phyloP scores from a whole-genome alignment of 2,113 vertebrate genomes.

The Pseudolaguvia tuberculata region DNA sequence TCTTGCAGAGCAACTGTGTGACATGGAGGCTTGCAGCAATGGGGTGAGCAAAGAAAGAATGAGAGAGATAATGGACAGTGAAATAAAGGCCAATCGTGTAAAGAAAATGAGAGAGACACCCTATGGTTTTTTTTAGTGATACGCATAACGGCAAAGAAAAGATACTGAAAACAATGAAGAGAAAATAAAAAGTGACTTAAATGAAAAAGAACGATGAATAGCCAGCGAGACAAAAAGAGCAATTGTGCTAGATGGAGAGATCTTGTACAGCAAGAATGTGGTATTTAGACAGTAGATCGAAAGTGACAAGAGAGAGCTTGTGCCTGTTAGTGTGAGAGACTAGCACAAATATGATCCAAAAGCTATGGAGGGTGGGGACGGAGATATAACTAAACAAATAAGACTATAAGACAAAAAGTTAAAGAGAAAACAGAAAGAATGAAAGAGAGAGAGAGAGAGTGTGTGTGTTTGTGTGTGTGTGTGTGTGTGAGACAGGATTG shows the following conservation, averaged over 20 bases:
- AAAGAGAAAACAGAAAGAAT: neutral
- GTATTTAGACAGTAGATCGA: neutral
- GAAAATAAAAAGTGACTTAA: neutral
- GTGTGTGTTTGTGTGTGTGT: neutral
- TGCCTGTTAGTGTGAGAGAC: neutral
- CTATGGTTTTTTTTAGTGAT: neutral
- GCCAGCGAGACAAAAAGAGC: neutral
- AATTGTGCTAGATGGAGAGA: neutral
- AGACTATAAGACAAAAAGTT: neutral
- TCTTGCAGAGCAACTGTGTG: constrained; percentile 84
- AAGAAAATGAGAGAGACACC: neutral
- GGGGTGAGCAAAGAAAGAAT: constrained; percentile 70
- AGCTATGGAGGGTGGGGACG: neutral
- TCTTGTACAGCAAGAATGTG: neutral
- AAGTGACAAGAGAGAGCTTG: constrained; percentile 1
- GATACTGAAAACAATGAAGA: neutral
- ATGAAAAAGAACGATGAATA: neutral
- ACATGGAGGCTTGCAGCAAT: constrained; percentile 88
- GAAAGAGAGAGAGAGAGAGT: neutral
- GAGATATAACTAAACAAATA: neutral
- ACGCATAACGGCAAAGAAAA: neutral
- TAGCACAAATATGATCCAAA: neutral
- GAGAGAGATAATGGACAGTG: neutral
- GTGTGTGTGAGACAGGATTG: neutral
- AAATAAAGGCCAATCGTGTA: neutral